Conservation (phyloP, 2,888 invertebrate genomes). For the Spodoptera littoralis region DNA sequence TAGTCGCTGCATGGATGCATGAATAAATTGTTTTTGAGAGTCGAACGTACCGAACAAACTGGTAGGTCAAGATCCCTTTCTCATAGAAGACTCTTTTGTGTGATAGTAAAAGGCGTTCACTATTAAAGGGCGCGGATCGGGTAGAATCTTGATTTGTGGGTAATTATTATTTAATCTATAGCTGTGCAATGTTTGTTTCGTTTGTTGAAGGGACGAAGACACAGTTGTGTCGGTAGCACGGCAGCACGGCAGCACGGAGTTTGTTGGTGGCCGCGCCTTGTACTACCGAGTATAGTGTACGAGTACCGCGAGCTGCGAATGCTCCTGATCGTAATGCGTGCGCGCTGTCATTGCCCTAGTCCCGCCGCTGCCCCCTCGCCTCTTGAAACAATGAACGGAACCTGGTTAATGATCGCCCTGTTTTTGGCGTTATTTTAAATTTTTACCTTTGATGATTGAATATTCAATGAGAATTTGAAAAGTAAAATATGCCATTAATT, state of each 20-base stretch:
- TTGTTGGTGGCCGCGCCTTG: constrained; percentile 63
- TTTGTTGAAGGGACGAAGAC: constrained; percentile 43
- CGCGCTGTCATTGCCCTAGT: constrained; percentile 81
- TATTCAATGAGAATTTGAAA: constrained; percentile 42
- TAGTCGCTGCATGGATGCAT: constrained; percentile 85
- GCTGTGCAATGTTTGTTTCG: constrained; percentile 47
- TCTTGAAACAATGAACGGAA: constrained; percentile 80
- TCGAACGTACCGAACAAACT: constrained; percentile 84
- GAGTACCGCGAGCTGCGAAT: constrained; percentile 47
- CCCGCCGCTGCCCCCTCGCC: constrained; percentile 66
- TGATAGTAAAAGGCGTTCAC: constrained; percentile 84
- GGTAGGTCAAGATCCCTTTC: constrained; percentile 89
- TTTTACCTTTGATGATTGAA: constrained; percentile 52
- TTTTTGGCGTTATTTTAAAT: constrained; percentile 45
- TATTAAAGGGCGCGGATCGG: constrained; percentile 84
- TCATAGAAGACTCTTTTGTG: constrained; percentile 86
- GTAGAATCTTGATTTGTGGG: constrained; percentile 71
- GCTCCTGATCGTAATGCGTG: constrained; percentile 76
- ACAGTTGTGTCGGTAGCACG: constrained; percentile 18
- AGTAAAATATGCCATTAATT: constrained; percentile 23
- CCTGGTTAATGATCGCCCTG: constrained; percentile 71
- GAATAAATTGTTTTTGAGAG: constrained; percentile 87
- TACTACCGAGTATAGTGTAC: not conserved
- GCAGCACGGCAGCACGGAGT: constrained; percentile 16
- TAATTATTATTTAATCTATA: constrained; percentile 75